Base-by-base conservation (phyloP, 2,113 vertebrate genomes). In the Cairina moschata region DNA sequence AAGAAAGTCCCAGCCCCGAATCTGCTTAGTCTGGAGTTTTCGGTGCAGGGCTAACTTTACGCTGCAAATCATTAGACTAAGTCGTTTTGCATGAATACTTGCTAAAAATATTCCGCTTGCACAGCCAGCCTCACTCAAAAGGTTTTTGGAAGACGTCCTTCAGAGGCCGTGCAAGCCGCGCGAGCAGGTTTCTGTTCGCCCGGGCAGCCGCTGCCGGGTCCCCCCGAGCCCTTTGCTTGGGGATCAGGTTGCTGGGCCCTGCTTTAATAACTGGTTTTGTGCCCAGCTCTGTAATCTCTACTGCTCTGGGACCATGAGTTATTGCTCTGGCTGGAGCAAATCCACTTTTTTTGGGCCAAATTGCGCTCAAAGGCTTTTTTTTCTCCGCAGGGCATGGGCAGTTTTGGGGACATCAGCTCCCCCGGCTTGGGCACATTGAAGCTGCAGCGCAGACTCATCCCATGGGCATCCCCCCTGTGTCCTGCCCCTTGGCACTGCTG, bases 261-360 rank as follows among this genome's bases (percentile, higher is more conserved):
- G 5, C 2, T 54, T 29, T 4, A 63, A 58, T 5, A 8, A 3
- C 4, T 1, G 7, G 0, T 6, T 73, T 14, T 44, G 31, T 40
- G 2, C 38, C 13, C 55, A 6, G 20, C 7, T 4, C 82, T 48
- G 58, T 8, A 5, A 17, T 31, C 58, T 6, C 28, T 23, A 28
- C 23, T 50, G 60, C 36, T 42, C 15, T 56, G 38, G 29, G 55
- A 10, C 0, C 0, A 0, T 5, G 75, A 20, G 9, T 8, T 62
- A 4, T 0, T 54, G 84, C 26, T 2, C 85, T 31, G 66, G 20
- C 17, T 50, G 59, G 50, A 66, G 46, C 36, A 66, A 36, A 69
- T 12, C n/a, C 34, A 21, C 4, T 13, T 14, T 31, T 44, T 55
- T 56, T 48, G 32, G n/a, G 22, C 16, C 65, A 17, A 5, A 1